Evolutionary conservation across 2,113 vertebrate genomes (phyloP).

Genomic region (Nipponia nippon): DNA sequence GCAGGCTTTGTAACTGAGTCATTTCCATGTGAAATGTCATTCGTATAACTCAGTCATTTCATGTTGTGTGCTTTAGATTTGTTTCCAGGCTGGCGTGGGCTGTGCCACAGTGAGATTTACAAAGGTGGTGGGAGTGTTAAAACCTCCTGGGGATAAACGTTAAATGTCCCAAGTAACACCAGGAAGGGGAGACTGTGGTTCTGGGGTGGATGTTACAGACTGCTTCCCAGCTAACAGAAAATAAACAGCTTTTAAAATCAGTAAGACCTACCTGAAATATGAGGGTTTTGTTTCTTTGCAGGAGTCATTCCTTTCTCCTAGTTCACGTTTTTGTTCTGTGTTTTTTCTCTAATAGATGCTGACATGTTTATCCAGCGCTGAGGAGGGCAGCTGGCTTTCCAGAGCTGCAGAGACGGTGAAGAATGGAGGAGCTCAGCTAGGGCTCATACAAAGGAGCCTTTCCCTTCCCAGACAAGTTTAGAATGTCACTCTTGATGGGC

Average conservation of each 20-base stretch:
- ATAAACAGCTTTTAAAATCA: background rate
- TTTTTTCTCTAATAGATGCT: background rate
- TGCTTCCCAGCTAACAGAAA: background rate
- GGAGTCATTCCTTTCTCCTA: background rate
- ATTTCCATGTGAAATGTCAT: background rate
- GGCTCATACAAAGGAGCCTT: background rate
- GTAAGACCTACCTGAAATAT: background rate
- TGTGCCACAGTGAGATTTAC: background rate
- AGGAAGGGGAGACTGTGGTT: background rate
- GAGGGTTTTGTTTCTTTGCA: background rate
- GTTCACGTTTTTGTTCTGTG: background rate
- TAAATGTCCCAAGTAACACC: background rate
- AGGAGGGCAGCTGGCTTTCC: background rate
- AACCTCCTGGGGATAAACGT: background rate
- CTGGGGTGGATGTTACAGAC: background rate
- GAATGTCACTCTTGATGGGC: background rate
- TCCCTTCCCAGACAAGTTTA: background rate
- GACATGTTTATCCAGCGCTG: background rate
- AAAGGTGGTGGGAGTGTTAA: background rate
- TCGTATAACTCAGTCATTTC: rapidly evolving
- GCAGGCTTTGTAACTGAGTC: background rate
- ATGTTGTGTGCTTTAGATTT: background rate
- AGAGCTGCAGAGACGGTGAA: background rate
- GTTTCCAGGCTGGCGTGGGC: background rate
- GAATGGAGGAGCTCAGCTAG: rapidly evolving